These are phyloP conservation scores for Tachypleus tridentatus DNA, from an alignment of 1,140 invertebrate species.

Conservation along the genomic window DNA sequence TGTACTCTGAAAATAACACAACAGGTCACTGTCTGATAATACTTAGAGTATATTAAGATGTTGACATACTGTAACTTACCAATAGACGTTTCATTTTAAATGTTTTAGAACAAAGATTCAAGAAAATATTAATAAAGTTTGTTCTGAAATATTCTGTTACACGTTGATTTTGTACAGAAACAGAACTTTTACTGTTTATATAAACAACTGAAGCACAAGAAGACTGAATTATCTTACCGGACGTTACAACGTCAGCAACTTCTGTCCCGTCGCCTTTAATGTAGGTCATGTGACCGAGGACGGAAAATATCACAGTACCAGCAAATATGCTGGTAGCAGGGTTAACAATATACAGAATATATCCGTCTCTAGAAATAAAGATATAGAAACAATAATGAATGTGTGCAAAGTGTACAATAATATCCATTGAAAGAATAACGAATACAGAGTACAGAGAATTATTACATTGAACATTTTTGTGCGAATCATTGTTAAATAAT, in stretches of 20 bases:
- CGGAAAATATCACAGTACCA: constrained; percentile 41
- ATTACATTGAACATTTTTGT: constrained; percentile 3
- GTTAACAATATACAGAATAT: constrained; percentile 41
- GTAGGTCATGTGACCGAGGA: constrained; percentile 39
- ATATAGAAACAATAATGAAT: neutral
- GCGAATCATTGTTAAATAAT: neutral
- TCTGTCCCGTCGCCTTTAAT: constrained; percentile 28
- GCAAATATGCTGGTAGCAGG: constrained; percentile 39
- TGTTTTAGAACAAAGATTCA: too few relatives aligned
- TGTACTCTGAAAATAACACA: too few relatives aligned
- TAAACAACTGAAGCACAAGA: too few relatives aligned
- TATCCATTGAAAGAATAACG: neutral
- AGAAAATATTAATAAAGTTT: too few relatives aligned
- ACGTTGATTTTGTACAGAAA: too few relatives aligned
- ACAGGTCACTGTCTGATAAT: too few relatives aligned
- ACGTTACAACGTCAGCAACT: constrained; percentile 46
- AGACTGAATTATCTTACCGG: constrained; percentile 30
- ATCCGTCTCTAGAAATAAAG: constrained; percentile 33
- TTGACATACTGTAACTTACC: too few relatives aligned
- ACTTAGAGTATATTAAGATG: too few relatives aligned
- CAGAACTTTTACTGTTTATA: too few relatives aligned
- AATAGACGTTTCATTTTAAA: too few relatives aligned
- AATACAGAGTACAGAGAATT: neutral
- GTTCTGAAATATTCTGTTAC: too few relatives aligned
- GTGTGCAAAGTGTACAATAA: neutral